Evolutionary conservation across 2,797 vertebrate genomes (phyloP), one percentile per base, ranked within the genome.

Genomic region (Menidia menidia): DNA sequence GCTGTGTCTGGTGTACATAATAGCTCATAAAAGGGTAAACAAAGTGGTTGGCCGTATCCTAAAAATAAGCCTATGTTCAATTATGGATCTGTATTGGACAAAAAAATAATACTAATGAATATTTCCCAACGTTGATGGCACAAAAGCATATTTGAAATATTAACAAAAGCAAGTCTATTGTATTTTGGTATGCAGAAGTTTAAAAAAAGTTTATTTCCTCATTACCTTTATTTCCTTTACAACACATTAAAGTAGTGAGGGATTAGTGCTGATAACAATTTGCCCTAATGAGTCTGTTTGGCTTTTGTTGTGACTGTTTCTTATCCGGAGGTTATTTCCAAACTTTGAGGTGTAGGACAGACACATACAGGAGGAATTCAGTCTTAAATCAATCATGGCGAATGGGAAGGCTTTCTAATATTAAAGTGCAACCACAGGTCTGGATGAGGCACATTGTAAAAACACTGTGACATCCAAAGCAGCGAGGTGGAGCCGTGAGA

Each of bases 401-500:
- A 74, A 75, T 50, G 72, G 77, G 78, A 84, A 71, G 55, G 68
- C 77, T 81, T 86, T 89, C 77, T 83, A 67, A 83, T 88, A 83
- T 89, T 80, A 51, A 83, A 90, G 78, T 61, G 52, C 66, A 71
- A 89, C 89, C 87, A 75, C 90, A 91, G 83, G 88, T 90, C 83
- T 90, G 91, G 81, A 87, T 83, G 83, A 85, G 73, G 74, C 86
- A 67, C 75, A 64, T 82, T 86, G 71, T 76, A 72, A 86, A 91
- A 91, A 91, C 79, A 91, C 52, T 35, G 73, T 54, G 73, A 83
- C 87, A 88, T 88, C 84, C 89, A 88, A 86, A 77, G 71, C 67
- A 67, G 63, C 65, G 76, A 91, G 90, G 89, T 88, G 89, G 92
- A 89, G 90, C 75, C 87, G 73, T 91, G 91, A 90, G 86, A 92